Evolutionary conservation across 2,888 invertebrate species (phyloP), one percentile per base, ranked within the genome.

Genomic region (Cotesia congregata): DNA sequence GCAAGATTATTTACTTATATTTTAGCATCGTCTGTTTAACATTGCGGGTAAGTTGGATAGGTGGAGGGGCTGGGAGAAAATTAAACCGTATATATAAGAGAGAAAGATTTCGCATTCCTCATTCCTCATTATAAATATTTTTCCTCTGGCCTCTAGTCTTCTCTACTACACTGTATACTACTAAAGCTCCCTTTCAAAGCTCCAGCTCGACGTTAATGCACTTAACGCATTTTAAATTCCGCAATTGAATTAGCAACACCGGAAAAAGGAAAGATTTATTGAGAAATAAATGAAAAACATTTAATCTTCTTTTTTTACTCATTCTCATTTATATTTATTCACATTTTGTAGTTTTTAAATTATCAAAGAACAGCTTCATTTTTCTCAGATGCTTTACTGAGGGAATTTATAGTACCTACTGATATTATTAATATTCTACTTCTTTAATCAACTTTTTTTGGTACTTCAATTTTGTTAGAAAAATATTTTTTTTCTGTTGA

Each of bases 1-100:
- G 15, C n/a, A n/a, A 72, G 67, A 76, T 76, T 76, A 76, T 76
- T 76, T 67, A 68, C 30, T 67, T 30, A 17, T 50, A 76, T 61
- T 76, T 72, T 72, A 17, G 39, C 12, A 62, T 39, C 20, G 7
- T 40, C 30, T 72, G 50, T 50, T 50, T 50, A 50, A 50, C 12
- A 12, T 50, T 50, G 12, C 12, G 7, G 50, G 50, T 50, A 50
- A 12, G 12, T 50, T 50, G 12, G 7, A 50, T 50, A 41, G 12
- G 50, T 50, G 12, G 9, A 50, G 12, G 12, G 12, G 50, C 50
- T 4, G 12, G 50, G 12, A 50, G 50, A 50, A 50, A 50, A 50
- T 50, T 50, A 50, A 50, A 50, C 12, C 12, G 12, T 50, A 50
- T 12, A 50, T 12, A 12, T 12, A 12, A 50, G 50, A 50, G 50